Conservation (phyloP, 37 sponge, comb jelly and placozoan species). For the Halichondria panicea region DNA sequence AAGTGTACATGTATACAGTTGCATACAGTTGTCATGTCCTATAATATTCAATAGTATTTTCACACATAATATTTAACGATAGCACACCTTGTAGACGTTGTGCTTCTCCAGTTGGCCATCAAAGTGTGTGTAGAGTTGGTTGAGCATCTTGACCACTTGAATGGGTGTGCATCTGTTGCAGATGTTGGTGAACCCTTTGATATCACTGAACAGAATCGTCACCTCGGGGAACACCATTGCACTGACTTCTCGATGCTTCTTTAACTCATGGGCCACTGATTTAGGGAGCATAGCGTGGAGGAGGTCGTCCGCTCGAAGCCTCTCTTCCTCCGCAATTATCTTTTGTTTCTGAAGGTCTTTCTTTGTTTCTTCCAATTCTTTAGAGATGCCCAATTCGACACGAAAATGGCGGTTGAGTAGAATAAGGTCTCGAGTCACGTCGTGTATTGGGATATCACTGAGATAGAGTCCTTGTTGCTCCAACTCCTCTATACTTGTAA, state of each 20-base stretch:
- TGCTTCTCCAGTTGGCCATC: conserved; percentile 58
- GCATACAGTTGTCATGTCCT: neutral
- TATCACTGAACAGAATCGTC: conserved; percentile 89
- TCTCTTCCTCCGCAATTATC: conserved; percentile 51
- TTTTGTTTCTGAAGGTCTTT: conserved; percentile 55
- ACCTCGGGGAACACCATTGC: conserved; percentile 45
- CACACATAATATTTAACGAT: neutral
- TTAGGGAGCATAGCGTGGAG: conserved; percentile 83
- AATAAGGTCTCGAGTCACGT: conserved; percentile 69
- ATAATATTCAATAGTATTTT: neutral
- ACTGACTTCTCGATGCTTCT: neutral
- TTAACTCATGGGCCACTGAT: conserved; percentile 51
- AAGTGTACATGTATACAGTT: neutral
- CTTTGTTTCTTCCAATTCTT: conserved; percentile 60
- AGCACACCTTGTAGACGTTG: conserved; percentile 81
- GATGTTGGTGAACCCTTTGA: conserved; percentile 82
- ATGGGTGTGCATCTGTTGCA: conserved; percentile 62
- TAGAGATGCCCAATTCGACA: conserved; percentile 46
- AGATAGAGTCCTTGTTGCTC: conserved; percentile 59
- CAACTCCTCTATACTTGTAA: conserved; percentile 50
- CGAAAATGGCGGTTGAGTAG: conserved; percentile 45
- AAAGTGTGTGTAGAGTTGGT: conserved; percentile 71
- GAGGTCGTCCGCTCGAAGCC: conserved; percentile 52
- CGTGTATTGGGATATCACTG: conserved; percentile 76
- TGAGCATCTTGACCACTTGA: conserved; percentile 78